phyloP scores from a whole-genome alignment of 2,113 vertebrate genomes.

The Corydoras sp. region DNA sequence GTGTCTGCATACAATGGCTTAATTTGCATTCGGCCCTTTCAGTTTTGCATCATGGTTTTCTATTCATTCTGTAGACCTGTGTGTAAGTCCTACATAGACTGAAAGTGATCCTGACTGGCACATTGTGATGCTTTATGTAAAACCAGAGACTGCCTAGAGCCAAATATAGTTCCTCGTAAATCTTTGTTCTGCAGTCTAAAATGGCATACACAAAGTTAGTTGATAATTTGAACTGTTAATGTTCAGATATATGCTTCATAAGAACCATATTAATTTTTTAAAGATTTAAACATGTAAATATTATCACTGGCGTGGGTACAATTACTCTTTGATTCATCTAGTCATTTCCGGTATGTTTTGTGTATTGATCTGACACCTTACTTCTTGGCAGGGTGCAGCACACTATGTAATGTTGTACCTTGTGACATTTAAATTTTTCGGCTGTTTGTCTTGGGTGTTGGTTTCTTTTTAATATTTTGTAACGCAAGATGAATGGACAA shows the following conservation, averaged over 20 bases:
- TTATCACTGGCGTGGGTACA: too few relatives aligned
- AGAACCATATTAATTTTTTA: too few relatives aligned
- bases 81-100: background rate
- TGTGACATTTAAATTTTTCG: background rate
- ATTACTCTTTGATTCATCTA: too few relatives aligned
- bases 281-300: too few relatives aligned
- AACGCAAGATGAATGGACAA: background rate
- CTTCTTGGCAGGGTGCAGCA: constrained; percentile 8
- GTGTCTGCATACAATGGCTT: background rate
- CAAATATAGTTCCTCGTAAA: background rate
- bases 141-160: background rate
- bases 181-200: background rate
- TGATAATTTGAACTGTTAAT: too few relatives aligned
- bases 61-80: background rate
- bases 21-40: background rate
- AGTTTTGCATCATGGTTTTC: background rate
- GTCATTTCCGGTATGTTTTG: background rate
- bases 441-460: constrained; percentile 40
- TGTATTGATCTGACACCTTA: background rate
- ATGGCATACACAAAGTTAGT: too few relatives aligned
- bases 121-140: background rate
- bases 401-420: background rate
- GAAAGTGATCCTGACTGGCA: background rate
- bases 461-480: constrained; percentile 4
- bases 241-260: too few relatives aligned